These are phyloP conservation scores for Phocoena phocoena DNA, from an alignment of 2,113 vertebrate species.

Conservation along the genomic window DNA sequence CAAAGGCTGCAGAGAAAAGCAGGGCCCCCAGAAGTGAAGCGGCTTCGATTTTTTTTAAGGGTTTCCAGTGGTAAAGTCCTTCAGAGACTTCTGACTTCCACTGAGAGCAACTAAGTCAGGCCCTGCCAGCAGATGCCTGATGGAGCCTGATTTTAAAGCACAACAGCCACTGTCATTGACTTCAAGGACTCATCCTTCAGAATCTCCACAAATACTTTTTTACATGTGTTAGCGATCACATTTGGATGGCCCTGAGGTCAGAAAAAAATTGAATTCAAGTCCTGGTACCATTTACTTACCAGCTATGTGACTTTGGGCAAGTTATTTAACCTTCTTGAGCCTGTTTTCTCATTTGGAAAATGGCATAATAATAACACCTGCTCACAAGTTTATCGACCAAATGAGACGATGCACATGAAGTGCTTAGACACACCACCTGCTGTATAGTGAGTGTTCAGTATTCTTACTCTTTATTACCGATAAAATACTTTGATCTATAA, in stretches of 20 bases:
- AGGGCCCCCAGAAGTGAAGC: neutral
- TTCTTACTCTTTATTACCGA: neutral
- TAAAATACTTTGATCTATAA: neutral
- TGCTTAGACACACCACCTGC: neutral
- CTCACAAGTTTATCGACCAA: neutral
- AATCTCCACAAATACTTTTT: neutral
- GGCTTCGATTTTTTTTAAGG: neutral
- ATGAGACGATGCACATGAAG: neutral
- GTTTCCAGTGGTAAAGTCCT: neutral
- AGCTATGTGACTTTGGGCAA: neutral
- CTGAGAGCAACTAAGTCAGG: neutral
- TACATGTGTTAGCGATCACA: neutral
- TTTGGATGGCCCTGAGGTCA: neutral
- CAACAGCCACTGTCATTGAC: neutral
- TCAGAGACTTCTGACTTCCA: neutral
- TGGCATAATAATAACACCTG: neutral
- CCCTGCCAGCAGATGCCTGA: neutral
- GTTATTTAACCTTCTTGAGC: neutral
- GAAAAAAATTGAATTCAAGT: conserved; percentile 7
- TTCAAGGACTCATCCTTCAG: neutral
- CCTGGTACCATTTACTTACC: neutral
- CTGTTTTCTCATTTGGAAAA: neutral
- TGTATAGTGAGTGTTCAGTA: neutral
- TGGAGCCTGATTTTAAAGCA: neutral
- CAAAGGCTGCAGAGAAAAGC: neutral